A percentile compares a stretch with the other conserved stretches of the same genome.
These are phyloP conservation scores for Pollenia griseotomentosa DNA, from an alignment of 2,888 invertebrate genomes.

Conservation along the genomic window DNA sequence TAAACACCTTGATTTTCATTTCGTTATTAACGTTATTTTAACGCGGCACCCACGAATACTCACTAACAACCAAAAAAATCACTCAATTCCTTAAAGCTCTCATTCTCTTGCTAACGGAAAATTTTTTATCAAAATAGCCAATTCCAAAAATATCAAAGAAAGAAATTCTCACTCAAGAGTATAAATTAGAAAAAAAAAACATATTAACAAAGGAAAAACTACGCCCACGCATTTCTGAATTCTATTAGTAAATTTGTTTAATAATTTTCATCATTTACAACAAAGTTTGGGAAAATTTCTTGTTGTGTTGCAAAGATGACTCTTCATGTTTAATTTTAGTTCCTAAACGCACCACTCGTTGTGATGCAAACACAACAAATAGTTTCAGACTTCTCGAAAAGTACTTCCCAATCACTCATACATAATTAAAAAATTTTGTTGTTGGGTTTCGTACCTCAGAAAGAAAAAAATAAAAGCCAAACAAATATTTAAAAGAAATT, in stretches of 20 bases:
- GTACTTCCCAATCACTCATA: constrained; percentile 12
- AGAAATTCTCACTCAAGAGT: constrained; percentile 49
- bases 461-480: not conserved
- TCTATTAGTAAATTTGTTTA: constrained; percentile 38
- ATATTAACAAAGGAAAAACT: not conserved
- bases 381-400: constrained; percentile 22
- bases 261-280: constrained; percentile 48
- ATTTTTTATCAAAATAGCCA: constrained; percentile 28
- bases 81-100: constrained; percentile 51
- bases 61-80: not conserved
- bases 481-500: constrained; percentile 12
- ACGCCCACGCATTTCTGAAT: constrained; percentile 65
- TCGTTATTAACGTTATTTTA: constrained; percentile 38
- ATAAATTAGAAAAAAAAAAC: constrained; percentile 27
- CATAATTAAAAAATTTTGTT: constrained; percentile 7
- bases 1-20: constrained; percentile 79
- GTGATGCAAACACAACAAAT: not conserved
- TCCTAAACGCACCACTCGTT: constrained; percentile 14
- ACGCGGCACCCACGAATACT: constrained; percentile 31
- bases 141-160: constrained; percentile 60
- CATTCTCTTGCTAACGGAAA: constrained; percentile 47
- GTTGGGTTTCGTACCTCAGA: not conserved
- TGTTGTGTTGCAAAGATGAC: constrained; percentile 47
- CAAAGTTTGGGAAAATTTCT: constrained; percentile 47
- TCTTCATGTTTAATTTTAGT: constrained; percentile 67